Conservation (phyloP, 2,888 invertebrate genomes). For the Tetragonisca angustula region DNA sequence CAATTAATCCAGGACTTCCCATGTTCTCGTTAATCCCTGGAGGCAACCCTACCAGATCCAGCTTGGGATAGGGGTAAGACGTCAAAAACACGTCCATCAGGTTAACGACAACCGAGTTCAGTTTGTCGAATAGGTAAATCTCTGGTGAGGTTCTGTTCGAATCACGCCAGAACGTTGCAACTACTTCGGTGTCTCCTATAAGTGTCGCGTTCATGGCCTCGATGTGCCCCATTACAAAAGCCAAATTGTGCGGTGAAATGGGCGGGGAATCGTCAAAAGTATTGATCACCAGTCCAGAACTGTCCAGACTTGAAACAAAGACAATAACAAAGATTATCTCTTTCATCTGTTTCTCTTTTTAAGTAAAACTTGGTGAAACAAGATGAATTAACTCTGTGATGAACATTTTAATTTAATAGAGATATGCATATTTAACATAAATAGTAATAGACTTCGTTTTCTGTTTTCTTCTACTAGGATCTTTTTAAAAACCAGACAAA, state of each 20-base stretch:
- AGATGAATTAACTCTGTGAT: background rate
- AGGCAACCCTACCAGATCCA: slow-evolving; percentile 74
- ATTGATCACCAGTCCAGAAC: slow-evolving; percentile 61
- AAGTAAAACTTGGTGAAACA: background rate
- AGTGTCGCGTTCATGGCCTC: slow-evolving; percentile 32
- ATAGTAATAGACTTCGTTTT: too few species aligned
- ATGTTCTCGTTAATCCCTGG: slow-evolving; percentile 62
- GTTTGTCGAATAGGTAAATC: slow-evolving; percentile 72
- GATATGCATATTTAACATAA: too few species aligned
- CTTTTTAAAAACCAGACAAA: too few species aligned
- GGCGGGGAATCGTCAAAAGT: slow-evolving; percentile 77
- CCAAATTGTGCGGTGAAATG: slow-evolving; percentile 87
- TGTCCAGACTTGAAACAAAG: slow-evolving; percentile 61
- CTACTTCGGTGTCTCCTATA: slow-evolving; percentile 53
- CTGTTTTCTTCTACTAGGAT: too few species aligned
- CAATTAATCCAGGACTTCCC: slow-evolving; percentile 75
- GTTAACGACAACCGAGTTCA: slow-evolving; percentile 57
- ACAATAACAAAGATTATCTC: background rate
- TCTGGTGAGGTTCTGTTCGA: slow-evolving; percentile 48
- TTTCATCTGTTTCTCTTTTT: background rate
- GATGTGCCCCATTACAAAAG: slow-evolving; percentile 78
- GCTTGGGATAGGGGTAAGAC: slow-evolving; percentile 71
- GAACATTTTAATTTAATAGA: background rate
- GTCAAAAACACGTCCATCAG: slow-evolving; percentile 71
- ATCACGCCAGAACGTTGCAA: slow-evolving; percentile 62